phyloP scores from a whole-genome alignment of 1,140 invertebrate species.

The Drosophila athabasca region DNA sequence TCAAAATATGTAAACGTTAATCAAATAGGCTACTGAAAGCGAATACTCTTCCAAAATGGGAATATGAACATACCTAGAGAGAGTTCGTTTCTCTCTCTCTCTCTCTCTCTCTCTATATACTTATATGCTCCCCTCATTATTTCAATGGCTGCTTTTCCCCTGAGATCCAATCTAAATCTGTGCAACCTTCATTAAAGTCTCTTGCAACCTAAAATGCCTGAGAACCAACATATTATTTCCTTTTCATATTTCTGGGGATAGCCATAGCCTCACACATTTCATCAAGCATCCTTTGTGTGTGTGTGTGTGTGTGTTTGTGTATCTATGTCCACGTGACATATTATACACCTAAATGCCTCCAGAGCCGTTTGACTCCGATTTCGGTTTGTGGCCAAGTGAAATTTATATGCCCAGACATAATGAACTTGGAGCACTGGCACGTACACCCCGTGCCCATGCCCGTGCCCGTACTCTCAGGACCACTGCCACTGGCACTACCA shows the following conservation, averaged over 20 bases:
- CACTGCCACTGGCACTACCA: too few relatives aligned
- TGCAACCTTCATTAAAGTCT: constrained; percentile 18
- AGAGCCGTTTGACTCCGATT: constrained; percentile 79
- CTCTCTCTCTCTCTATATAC: too few relatives aligned
- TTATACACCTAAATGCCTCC: constrained; percentile 68
- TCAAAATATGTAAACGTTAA: too few relatives aligned
- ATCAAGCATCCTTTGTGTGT: background rate
- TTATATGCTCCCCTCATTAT: background rate
- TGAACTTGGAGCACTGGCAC: constrained; percentile 76
- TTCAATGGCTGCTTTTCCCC: constrained; percentile 1
- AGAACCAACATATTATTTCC: constrained; percentile 13
- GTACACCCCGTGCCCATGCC: constrained; percentile 25
- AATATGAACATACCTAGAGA: too few relatives aligned
- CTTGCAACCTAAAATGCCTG: background rate
- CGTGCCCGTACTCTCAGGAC: background rate
- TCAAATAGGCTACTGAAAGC: too few relatives aligned
- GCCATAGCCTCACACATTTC: background rate
- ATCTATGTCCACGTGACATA: constrained; percentile 51
- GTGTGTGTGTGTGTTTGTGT: constrained; percentile 13
- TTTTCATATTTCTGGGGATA: constrained; percentile 30
- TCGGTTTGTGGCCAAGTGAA: constrained; percentile 77
- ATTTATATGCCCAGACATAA: constrained; percentile 80
- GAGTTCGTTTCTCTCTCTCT: too few relatives aligned
- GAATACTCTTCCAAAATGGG: too few relatives aligned
- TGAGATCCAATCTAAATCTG: constrained; percentile 20